Evolutionary conservation across 2,113 vertebrate genomes (phyloP).

Genomic region (Brienomyrus longianalis): DNA sequence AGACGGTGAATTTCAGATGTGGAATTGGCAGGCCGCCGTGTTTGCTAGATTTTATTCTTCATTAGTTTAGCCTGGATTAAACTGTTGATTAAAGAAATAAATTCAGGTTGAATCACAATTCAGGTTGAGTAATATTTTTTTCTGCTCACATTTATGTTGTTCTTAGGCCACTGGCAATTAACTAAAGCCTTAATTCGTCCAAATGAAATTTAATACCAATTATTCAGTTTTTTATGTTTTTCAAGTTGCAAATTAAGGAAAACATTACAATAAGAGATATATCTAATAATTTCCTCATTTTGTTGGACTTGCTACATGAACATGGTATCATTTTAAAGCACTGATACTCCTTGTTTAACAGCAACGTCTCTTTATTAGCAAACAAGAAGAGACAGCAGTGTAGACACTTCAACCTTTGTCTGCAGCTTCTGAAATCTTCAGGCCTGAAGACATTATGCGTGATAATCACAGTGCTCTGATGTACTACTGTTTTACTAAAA

Average conservation of each 20-base stretch:
- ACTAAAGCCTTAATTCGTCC: background rate
- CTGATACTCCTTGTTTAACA: background rate
- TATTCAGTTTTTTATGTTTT: background rate
- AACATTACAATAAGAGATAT: background rate
- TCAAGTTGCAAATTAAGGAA: background rate
- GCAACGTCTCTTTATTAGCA: background rate
- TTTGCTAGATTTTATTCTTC: background rate
- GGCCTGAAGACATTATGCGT: background rate
- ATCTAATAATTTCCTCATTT: background rate
- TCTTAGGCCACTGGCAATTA: background rate
- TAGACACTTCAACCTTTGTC: background rate
- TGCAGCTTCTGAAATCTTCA: background rate
- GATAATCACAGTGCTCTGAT: background rate
- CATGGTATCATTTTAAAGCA: background rate
- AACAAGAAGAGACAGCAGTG: background rate
- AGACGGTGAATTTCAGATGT: background rate
- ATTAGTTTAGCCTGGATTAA: background rate
- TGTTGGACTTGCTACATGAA: background rate
- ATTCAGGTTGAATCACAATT: background rate
- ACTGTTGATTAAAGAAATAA: background rate
- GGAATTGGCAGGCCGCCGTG: background rate
- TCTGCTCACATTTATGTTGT: background rate
- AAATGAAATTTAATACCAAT: background rate
- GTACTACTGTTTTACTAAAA: conserved; percentile 1
- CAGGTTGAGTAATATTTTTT: background rate